Conservation (phyloP, 2,888 invertebrate species). For the Drosophila nigricruria region DNA sequence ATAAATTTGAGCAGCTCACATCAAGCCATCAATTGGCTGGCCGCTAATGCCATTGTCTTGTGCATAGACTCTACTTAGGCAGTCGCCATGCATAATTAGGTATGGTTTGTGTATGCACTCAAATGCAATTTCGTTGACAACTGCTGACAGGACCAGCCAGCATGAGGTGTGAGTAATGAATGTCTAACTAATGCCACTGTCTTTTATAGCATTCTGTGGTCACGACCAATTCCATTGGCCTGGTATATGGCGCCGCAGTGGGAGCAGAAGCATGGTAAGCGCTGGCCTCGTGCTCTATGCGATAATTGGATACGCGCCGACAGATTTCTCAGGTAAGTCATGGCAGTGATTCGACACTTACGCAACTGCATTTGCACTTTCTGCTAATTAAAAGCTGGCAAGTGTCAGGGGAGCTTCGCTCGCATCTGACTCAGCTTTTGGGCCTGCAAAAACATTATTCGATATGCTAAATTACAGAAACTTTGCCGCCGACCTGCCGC, state of each 20-base stretch:
- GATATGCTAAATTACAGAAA: conserved; percentile 87
- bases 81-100: too few relatives aligned
- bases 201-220: conserved; percentile 90
- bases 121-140: conserved; percentile 13
- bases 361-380: conserved; percentile 50
- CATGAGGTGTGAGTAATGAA: conserved; percentile 40
- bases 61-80: conserved; percentile 5
- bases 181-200: not conserved
- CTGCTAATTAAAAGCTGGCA: conserved; percentile 63
- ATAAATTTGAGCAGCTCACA: conserved; percentile 2
- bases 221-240: conserved; percentile 94
- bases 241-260: conserved; percentile 97
- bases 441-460: conserved; percentile 11
- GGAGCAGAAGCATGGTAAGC: conserved; percentile 91
- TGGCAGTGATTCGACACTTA: too few relatives aligned
- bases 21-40: not conserved
- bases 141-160: conserved; percentile 2
- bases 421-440: not conserved
- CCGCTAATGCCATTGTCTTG: conserved; percentile 26
- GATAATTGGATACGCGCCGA: conserved; percentile 96
- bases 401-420: conserved; percentile 19
- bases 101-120: not conserved
- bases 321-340: conserved; percentile 87
- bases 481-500: conserved; percentile 92
- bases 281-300: conserved; percentile 94